Evolutionary conservation across 2,888 invertebrate genomes (phyloP).

Genomic region (Aelia acuminata): DNA sequence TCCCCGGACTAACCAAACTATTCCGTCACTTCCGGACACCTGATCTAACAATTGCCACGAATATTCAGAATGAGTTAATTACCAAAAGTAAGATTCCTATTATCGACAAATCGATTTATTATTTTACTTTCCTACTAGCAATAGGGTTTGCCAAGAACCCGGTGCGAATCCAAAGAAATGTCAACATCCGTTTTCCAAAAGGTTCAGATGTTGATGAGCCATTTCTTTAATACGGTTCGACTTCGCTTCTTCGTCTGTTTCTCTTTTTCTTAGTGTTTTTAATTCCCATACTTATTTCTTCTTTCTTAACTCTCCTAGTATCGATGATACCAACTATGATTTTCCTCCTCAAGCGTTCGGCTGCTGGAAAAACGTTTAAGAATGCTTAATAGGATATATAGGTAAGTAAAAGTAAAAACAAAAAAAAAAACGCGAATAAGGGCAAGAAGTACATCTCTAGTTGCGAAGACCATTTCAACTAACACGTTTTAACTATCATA

Average conservation of each 20-base stretch:
- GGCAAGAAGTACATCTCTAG: too few relatives aligned
- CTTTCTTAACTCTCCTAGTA: too few relatives aligned
- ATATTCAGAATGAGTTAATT: neutral
- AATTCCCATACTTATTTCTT: too few relatives aligned
- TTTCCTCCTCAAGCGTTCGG: too few relatives aligned
- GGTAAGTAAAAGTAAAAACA: too few relatives aligned
- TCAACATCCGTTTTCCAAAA: neutral
- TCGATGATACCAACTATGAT: too few relatives aligned
- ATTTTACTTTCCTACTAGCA: neutral
- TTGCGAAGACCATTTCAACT: too few relatives aligned
- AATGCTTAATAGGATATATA: too few relatives aligned
- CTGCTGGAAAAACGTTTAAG: too few relatives aligned
- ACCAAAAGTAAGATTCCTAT: neutral
- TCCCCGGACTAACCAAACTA: too few relatives aligned
- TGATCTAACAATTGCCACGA: neutral
- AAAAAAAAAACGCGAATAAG: too few relatives aligned
- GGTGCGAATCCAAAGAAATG: neutral
- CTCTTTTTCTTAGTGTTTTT: neutral
- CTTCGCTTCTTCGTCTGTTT: neutral
- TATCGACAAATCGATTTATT: neutral
- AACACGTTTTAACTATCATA: too few relatives aligned
- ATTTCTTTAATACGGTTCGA: neutral
- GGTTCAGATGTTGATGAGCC: neutral
- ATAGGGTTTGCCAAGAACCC: neutral
- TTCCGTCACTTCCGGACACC: neutral